These are phyloP conservation scores for Epinephelus awoara DNA, from an alignment of 2,797 vertebrate species.

Conservation along the genomic window DNA sequence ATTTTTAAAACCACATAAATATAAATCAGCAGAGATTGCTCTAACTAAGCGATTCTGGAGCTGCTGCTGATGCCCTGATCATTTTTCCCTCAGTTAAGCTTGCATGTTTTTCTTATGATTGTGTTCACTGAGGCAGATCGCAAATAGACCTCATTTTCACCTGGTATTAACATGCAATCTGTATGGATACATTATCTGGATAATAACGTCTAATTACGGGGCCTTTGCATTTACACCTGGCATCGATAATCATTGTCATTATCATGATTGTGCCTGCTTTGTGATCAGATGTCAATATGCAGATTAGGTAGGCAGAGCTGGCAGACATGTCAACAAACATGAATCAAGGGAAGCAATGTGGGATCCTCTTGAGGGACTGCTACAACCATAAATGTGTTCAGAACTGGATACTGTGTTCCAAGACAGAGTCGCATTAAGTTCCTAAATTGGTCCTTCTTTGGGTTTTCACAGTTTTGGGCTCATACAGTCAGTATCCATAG, in stretches of 20 bases:
- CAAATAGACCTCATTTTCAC: conserved; percentile 15
- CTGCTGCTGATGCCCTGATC: conserved; percentile 9
- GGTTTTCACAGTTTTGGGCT: background rate
- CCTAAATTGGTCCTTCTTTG: background rate
- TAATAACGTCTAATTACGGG: conserved; percentile 12
- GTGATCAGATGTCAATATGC: conserved; percentile 25
- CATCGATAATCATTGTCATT: conserved; percentile 13
- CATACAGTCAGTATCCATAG: background rate
- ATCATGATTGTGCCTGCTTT: background rate
- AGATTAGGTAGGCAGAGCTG: conserved; percentile 13
- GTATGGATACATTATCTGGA: conserved; percentile 2
- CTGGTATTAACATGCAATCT: background rate
- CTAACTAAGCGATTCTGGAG: conserved; percentile 30
- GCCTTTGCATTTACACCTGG: conserved; percentile 14
- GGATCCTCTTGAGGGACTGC: background rate
- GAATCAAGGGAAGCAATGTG: background rate
- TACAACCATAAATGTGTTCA: background rate
- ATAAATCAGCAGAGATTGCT: conserved; percentile 52
- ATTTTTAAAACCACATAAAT: conserved; percentile 52
- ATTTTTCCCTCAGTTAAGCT: conserved; percentile 15
- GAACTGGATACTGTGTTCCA: background rate
- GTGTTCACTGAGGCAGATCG: conserved; percentile 29
- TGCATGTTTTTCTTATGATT: conserved; percentile 27
- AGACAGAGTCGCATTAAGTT: background rate
- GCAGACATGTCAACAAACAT: conserved; percentile 1